phyloP scores from a whole-genome alignment of 2,888 invertebrate genomes.

The Volucella inanis region DNA sequence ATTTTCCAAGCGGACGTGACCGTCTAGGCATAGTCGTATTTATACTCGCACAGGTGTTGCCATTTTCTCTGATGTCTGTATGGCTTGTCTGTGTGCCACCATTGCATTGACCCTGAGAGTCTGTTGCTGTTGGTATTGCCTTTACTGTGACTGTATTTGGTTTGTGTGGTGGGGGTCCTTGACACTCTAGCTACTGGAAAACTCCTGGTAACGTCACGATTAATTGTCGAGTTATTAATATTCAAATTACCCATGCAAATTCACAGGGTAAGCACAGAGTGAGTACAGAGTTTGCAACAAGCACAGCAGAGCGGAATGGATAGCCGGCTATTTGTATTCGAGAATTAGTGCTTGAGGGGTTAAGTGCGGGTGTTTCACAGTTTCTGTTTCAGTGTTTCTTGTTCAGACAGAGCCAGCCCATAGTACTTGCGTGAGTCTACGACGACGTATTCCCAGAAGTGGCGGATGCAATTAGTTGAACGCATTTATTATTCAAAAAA shows the following conservation, averaged over 20 bases:
- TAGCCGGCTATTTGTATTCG: conserved; percentile 72
- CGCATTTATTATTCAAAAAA: conserved; percentile 73
- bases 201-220: conserved; percentile 58
- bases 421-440: conserved; percentile 10
- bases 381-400: background rate
- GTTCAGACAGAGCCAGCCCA: conserved; percentile 18
- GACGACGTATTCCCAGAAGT: conserved; percentile 68
- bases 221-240: conserved; percentile 75
- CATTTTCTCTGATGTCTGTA: conserved; percentile 56
- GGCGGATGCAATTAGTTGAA: conserved; percentile 74
- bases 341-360: conserved; percentile 56
- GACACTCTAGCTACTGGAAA: background rate
- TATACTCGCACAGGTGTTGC: conserved; percentile 53
- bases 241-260: conserved; percentile 74
- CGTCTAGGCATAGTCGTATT: conserved; percentile 13
- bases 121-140: conserved; percentile 6
- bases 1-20: conserved; percentile 38
- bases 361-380: conserved; percentile 1
- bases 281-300: background rate
- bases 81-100: conserved; percentile 8
- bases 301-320: conserved; percentile 67
- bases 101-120: conserved; percentile 33
- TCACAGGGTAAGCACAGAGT: conserved; percentile 29
- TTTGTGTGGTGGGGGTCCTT: background rate
- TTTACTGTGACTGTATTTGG: too few relatives aligned